A percentile compares a stretch with the other conserved stretches of the same genome.
Conservation (phyloP, 2,888 invertebrate species). For the Caenorhabditis auriculariae region DNA sequence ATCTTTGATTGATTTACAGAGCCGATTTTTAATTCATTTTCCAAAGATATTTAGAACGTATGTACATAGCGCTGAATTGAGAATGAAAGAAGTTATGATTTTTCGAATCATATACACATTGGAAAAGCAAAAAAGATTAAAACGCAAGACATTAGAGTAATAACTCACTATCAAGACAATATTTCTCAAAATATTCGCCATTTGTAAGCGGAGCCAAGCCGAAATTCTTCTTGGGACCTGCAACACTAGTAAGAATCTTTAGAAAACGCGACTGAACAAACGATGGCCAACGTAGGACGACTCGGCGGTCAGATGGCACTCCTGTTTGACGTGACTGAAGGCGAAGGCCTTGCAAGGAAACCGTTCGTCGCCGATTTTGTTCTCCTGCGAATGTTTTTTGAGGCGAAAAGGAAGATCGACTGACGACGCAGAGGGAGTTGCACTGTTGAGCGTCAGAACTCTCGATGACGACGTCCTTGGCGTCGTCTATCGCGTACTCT, state of each 20-base stretch:
- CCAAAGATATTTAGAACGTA: too few species aligned
- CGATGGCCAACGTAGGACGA: constrained; percentile 33
- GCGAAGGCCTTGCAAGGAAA: constrained; percentile 59
- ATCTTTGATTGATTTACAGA: too few species aligned
- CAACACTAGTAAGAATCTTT: not conserved
- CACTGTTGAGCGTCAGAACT: constrained; percentile 44
- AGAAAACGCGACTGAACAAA: constrained; percentile 1
- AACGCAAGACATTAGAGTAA: not conserved
- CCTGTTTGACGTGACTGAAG: constrained; percentile 46
- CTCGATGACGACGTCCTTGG: constrained; percentile 56
- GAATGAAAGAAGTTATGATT: too few species aligned
- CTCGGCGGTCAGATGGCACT: constrained; percentile 58
- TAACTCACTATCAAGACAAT: constrained; percentile 49
- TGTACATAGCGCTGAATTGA: too few species aligned
- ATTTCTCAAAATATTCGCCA: constrained; percentile 59
- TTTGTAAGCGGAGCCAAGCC: constrained; percentile 48
- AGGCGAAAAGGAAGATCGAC: not conserved
- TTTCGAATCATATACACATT: too few species aligned
- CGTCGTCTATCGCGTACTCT: constrained; percentile 47
- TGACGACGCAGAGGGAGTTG: constrained; percentile 22
- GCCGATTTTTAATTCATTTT: too few species aligned
- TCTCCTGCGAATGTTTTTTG: constrained; percentile 29
- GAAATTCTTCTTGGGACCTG: constrained; percentile 24
- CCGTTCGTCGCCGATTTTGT: constrained; percentile 48
- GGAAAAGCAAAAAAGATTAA: too few species aligned